Conservation (phyloP, 2,113 vertebrate species). For the Poeciliopsis turrubarensis region DNA sequence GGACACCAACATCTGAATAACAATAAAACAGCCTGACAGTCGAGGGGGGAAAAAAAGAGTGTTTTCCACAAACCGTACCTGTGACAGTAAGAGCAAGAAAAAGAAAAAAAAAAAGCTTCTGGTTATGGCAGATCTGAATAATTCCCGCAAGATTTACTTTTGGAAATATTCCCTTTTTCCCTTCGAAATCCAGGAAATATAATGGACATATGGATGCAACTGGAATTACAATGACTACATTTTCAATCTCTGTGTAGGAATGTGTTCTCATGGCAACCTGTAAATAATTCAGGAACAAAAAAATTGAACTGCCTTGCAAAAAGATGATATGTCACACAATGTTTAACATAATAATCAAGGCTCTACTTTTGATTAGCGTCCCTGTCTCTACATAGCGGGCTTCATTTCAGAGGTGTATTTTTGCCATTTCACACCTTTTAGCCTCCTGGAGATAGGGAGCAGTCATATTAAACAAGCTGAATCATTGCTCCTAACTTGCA, state of each 20-base stretch:
- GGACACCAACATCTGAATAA: conserved; percentile 54
- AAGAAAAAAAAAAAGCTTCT: conserved; percentile 39
- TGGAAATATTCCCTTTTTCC: background rate
- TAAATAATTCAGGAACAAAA: conserved; percentile 54
- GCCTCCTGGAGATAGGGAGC: conserved; percentile 34
- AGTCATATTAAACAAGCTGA: conserved; percentile 38
- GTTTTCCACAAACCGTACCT: conserved; percentile 45
- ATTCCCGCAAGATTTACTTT: conserved; percentile 43
- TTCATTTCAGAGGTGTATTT: conserved; percentile 15
- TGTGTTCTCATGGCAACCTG: conserved; percentile 28
- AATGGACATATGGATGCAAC: conserved; percentile 13
- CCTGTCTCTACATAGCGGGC: conserved; percentile 1
- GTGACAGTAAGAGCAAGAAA: conserved; percentile 52
- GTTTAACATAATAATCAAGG: conserved; percentile 55
- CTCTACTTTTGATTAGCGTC: conserved; percentile 45
- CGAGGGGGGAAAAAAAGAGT: conserved; percentile 37
- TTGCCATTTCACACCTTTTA: conserved; percentile 53
- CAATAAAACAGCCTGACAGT: conserved; percentile 52
- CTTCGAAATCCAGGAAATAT: background rate
- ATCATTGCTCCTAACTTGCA: conserved; percentile 43
- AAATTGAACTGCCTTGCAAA: conserved; percentile 40
- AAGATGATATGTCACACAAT: conserved; percentile 38
- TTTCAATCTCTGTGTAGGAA: conserved; percentile 6
- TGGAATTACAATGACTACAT: background rate
- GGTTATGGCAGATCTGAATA: conserved; percentile 26